These are phyloP conservation scores for Lagodon rhomboides DNA, from an alignment of 2,797 vertebrate genomes.

Conservation along the genomic window DNA sequence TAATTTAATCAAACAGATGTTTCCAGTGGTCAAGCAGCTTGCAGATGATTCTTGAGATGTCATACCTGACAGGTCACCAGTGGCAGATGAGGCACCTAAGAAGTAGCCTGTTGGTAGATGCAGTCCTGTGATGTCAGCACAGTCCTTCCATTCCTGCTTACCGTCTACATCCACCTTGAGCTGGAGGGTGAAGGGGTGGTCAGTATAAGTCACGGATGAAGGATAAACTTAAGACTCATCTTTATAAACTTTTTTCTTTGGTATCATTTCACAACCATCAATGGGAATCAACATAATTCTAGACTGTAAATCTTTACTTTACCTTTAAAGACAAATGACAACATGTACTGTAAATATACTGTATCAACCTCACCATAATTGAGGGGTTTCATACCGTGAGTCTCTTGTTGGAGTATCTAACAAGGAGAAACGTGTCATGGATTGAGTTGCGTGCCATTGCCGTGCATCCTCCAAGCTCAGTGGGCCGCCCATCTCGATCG, in stretches of 20 bases:
- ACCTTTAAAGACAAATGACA: neutral
- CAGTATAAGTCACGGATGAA: neutral
- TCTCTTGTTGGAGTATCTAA: slow-evolving; percentile 91
- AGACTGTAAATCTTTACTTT: neutral
- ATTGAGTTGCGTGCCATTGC: slow-evolving; percentile 90
- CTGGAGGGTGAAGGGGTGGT: slow-evolving; percentile 68
- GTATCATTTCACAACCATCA: neutral
- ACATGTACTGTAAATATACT: neutral
- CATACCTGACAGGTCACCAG: slow-evolving; percentile 94
- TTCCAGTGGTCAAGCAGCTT: neutral
- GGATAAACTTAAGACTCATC: neutral
- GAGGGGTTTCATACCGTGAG: slow-evolving; percentile 86
- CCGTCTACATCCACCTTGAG: slow-evolving; percentile 92
- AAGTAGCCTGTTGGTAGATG: slow-evolving; percentile 90
- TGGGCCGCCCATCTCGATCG: slow-evolving; percentile 89
- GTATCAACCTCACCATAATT: neutral
- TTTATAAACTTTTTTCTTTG: no score
- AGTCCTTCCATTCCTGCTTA: slow-evolving; percentile 93
- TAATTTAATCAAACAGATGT: neutral
- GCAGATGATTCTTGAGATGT: neutral
- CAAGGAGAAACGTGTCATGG: slow-evolving; percentile 92
- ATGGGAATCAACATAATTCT: neutral
- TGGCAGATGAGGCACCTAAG: slow-evolving; percentile 92
- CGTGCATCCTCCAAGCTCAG: slow-evolving; percentile 92
- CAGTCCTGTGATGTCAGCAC: slow-evolving; percentile 90